Evolutionary conservation across 2,797 vertebrate genomes (phyloP), one percentile per base, ranked within the genome.

Genomic region (Phyllotis vaccarum): DNA sequence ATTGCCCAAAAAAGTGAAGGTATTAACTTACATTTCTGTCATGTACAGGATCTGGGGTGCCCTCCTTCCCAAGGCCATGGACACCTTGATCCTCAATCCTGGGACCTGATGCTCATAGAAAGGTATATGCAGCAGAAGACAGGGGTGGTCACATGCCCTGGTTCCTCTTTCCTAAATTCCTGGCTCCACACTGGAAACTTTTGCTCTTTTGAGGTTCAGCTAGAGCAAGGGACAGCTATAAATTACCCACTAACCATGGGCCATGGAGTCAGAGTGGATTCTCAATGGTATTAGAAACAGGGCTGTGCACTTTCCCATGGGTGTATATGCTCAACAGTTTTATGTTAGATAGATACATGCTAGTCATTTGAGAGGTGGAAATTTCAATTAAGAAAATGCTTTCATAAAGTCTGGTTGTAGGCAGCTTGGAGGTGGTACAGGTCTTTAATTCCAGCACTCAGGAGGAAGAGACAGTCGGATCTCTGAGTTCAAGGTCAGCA

Each of bases 121-220:
- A 37, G 3, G 3, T 6, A 34, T 3, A 6, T 9, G 70, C 17
- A 12, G 27, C 86, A 7, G 85, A 83, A 80, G 19, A 76, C 46
- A 40, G 22, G 16, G 17, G 40, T 10, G 29, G 2, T 11, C 62
- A 40, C 70, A 3, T 0, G 5, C 8, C 22, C 52, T 6, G 0
- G 31, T 8, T 46, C 2, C 72, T 16, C n/a, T 5, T 6, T 3
- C 54, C 52, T 34, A 24, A 29, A 2, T 11, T 31, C 58, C 31
- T 22, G 14, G 64, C 72, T 78, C 29, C 62, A 64, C 58, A 52
- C 58, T 8, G 2, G 43, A 29, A 91, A 27, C 82, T 79, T 8
- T 43, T 72, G 56, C 80, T 56, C 46, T 74, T 49, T 0, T 56
- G 87, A n/a, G 80, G 68, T 34, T 37, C 22, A 81, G 37, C 64